phyloP scores from a whole-genome alignment of 1,140 invertebrate genomes.

The Lepidurus apus region DNA sequence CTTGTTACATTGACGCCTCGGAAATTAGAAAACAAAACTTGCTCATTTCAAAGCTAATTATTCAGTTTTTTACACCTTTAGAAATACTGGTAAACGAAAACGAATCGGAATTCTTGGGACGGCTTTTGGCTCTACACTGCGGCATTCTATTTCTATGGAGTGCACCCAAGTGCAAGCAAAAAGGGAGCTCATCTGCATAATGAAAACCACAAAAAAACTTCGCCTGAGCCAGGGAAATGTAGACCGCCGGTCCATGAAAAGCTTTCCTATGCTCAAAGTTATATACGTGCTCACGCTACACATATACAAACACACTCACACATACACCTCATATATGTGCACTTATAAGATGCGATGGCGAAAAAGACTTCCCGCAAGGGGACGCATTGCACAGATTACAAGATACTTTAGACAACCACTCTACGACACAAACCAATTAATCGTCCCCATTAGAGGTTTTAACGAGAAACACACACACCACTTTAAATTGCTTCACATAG shows the following conservation, averaged over 20 bases:
- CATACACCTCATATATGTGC: too few relatives aligned
- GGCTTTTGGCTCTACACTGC: neutral
- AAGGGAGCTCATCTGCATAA: neutral
- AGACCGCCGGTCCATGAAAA: neutral
- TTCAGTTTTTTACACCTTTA: neutral
- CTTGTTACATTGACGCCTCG: neutral
- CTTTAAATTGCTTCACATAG: neutral
- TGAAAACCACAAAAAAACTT: neutral
- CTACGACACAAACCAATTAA: neutral
- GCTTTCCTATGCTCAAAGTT: neutral
- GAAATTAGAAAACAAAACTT: neutral
- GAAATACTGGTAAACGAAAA: neutral
- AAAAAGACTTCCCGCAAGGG: neutral
- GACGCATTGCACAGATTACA: neutral
- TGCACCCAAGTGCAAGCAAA: neutral
- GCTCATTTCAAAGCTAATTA: neutral
- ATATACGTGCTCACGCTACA: neutral
- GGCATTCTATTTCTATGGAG: constrained; percentile 10
- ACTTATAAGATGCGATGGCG: too few relatives aligned
- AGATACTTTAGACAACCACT: neutral
- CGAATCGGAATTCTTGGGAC: neutral
- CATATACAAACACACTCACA: too few relatives aligned
- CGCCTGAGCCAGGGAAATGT: neutral
- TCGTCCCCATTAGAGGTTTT: neutral
- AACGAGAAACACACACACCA: neutral